Evolutionary conservation across 2,888 invertebrate genomes (phyloP).

Genomic region (Cantharis rustica): DNA sequence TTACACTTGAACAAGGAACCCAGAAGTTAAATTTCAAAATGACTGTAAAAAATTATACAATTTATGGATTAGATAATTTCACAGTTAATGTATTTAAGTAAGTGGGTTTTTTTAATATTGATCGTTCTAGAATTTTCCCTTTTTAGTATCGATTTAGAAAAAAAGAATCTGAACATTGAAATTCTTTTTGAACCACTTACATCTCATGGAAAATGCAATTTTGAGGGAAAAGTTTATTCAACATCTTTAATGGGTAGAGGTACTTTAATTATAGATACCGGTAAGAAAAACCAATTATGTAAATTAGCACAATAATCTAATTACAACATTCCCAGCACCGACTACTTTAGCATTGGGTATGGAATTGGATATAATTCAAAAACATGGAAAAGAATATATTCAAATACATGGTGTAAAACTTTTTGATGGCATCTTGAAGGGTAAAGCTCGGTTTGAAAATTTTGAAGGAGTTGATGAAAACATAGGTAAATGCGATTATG

Average conservation of each 20-base stretch:
- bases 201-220: neutral
- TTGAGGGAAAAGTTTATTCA: neutral
- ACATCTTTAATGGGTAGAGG: neutral
- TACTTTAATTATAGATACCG: neutral
- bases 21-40: neutral
- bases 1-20: slow-evolving; percentile 63
- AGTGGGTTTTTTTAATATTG: too few species aligned
- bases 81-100: neutral
- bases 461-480: neutral
- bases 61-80: neutral
- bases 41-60: neutral
- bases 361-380: neutral
- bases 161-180: too few species aligned
- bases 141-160: too few species aligned
- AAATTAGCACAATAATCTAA: too few species aligned
- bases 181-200: too few species aligned
- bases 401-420: neutral
- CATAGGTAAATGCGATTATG: neutral
- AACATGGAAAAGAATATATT: neutral
- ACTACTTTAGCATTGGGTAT: neutral
- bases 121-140: too few species aligned
- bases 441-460: neutral
- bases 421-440: neutral
- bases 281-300: too few species aligned
- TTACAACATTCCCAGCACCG: neutral